A percentile compares a stretch with the other conserved stretches of the same genome.
phyloP scores from a whole-genome alignment of 2,888 invertebrate species.

The Phasia obesa region DNA sequence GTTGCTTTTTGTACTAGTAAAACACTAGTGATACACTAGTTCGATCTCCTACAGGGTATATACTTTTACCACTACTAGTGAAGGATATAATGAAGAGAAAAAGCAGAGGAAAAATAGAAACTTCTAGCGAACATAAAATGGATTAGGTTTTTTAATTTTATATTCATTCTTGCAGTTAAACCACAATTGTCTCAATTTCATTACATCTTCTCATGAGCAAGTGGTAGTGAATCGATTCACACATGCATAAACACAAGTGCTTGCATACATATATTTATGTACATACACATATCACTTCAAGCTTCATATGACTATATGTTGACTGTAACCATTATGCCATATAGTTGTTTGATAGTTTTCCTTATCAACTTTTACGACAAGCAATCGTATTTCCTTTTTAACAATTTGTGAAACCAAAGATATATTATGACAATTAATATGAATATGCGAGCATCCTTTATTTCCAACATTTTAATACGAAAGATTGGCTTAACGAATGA shows the following conservation, averaged over 20 bases:
- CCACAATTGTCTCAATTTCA: constrained; percentile 43
- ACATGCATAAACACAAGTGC: not conserved
- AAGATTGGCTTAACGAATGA: not conserved
- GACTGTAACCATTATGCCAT: constrained; percentile 48
- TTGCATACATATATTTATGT: not conserved
- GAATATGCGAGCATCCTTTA: not conserved
- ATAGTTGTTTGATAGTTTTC: too few relatives aligned
- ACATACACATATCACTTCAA: not conserved
- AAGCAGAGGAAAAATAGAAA: not conserved
- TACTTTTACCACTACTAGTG: too few relatives aligned
- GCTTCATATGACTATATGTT: constrained; percentile 9
- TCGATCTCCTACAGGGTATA: too few relatives aligned
- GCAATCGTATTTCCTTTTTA: not conserved
- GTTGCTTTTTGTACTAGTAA: too few relatives aligned
- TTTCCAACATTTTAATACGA: not conserved
- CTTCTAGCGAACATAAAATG: not conserved
- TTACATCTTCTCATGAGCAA: constrained; percentile 9
- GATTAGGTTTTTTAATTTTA: constrained; percentile 12
- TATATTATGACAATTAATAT: constrained; percentile 40
- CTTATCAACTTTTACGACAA: not conserved
- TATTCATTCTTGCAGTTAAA: constrained; percentile 29
- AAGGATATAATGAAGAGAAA: too few relatives aligned
- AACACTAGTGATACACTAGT: too few relatives aligned
- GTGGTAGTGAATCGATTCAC: not conserved
- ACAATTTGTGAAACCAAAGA: constrained; percentile 23